Base-by-base conservation (phyloP, 1,140 invertebrate species). In the Anagrus nilaparvatae region DNA sequence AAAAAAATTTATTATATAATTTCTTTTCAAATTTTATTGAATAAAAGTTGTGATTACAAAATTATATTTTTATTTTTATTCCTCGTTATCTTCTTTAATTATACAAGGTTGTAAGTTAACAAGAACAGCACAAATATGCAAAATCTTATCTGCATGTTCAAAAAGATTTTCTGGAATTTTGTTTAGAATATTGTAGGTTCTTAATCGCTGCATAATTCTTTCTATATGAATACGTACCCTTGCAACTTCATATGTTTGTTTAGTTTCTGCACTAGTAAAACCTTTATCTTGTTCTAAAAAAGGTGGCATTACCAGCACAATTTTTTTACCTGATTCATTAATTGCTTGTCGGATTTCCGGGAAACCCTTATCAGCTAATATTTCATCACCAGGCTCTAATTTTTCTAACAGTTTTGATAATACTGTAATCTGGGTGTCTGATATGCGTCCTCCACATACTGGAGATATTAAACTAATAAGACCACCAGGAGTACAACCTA, bases 281-380 rank as follows among this genome's bases (percentile, higher is more conserved):
- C 6, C 36, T 23, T 43, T 48, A 35, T 50, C 39, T 45, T 31
- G 48, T 37, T 23, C 34, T 30, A n/a, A 52, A 31, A 30, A 35
- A 28, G 24, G 47, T 46, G 32, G 60, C 29, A 30, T n/a, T n/a
- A 30, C n/a, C 13, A 14, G 7, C n/a, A 30, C 10, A 5, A n/a
- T 14, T n/a, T n/a, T 5, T 30, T 30, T 30, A n/a, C 29, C 29
- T 10, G 10, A n/a, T 7, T 30, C 8, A 8, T 10, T n/a, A 14
- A 30, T 8, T 5, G 5, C 14, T 30, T 30, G 57, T 50, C 55
- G 55, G 27, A 58, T 61, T 41, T 43, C 51, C 20, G 54, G 50
- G 48, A 66, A 65, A 18, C 64, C 61, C 51, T 63, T 58, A 47
- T 65, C 65, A 13, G 58, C 63, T 44, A 67, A 54, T 38, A 67